Percentiles rank a stretch among this genome's conserved stretches.
Evolutionary conservation across 2,113 vertebrate species (phyloP).

Genomic region (Charina bottae): DNA sequence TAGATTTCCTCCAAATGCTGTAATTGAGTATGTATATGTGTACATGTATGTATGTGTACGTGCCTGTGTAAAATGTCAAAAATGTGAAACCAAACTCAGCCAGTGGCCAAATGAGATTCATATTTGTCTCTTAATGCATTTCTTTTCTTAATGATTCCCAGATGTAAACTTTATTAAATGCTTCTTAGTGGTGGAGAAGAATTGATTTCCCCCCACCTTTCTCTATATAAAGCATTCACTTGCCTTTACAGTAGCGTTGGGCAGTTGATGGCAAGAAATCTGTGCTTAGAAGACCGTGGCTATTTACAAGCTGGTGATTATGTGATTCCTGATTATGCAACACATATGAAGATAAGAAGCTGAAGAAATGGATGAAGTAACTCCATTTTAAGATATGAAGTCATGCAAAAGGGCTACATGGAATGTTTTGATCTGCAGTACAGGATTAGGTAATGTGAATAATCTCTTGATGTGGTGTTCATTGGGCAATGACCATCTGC

Average conservation of each 20-base stretch:
- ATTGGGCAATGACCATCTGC: not conserved
- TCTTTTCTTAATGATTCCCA: not conserved
- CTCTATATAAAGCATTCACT: not conserved
- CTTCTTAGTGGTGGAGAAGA: not conserved
- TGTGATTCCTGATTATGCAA: not conserved
- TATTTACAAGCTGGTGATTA: not conserved
- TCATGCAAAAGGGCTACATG: not conserved
- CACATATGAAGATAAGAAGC: not conserved
- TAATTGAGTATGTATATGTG: not conserved
- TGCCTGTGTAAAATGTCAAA: not conserved
- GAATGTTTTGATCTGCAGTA: not conserved
- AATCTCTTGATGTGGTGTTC: not conserved
- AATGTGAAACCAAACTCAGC: not conserved
- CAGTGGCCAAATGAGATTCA: slow-evolving; percentile 13
- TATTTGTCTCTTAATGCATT: not conserved
- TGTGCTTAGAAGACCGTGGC: not conserved
- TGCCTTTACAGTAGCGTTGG: not conserved
- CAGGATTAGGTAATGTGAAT: not conserved
- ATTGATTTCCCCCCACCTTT: not conserved
- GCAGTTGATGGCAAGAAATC: slow-evolving; percentile 22
- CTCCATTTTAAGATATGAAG: not conserved
- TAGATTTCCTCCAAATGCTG: not conserved
- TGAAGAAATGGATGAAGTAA: not conserved
- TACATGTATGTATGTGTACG: not conserved
- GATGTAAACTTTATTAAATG: not conserved